Conservation (phyloP, 2,888 invertebrate species). For the Heteromyza rotundicornis region DNA sequence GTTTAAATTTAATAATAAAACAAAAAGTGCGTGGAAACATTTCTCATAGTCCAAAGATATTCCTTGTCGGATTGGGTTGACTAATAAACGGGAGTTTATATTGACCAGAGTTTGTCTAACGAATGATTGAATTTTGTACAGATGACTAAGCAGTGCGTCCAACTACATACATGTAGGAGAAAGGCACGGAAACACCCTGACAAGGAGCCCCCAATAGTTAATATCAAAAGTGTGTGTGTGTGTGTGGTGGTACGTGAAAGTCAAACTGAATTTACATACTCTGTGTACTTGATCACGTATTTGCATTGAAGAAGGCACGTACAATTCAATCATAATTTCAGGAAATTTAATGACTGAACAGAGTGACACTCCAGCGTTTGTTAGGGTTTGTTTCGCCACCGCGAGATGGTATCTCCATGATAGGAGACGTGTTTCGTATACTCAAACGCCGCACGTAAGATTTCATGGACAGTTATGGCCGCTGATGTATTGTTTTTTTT, state of each 20-base stretch:
- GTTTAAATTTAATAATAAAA: background rate
- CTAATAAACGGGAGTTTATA: too few species aligned
- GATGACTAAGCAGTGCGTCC: too few species aligned
- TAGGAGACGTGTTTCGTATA: constrained; percentile 11
- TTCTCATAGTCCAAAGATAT: too few species aligned
- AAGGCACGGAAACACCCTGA: too few species aligned
- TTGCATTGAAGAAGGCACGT: constrained; percentile 53
- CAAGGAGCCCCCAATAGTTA: too few species aligned
- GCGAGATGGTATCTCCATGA: constrained; percentile 42
- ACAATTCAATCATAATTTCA: constrained; percentile 43
- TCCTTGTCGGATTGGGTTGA: too few species aligned
- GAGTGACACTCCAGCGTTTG: constrained; percentile 14
- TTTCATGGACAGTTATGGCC: too few species aligned
- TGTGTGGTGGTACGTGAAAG: background rate
- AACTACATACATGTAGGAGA: too few species aligned
- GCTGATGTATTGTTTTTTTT: too few species aligned
- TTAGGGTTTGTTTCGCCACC: background rate
- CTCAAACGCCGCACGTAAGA: constrained; percentile 39
- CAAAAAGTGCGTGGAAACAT: too few species aligned
- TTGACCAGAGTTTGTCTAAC: too few species aligned
- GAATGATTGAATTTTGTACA: too few species aligned
- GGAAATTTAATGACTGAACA: constrained; percentile 12
- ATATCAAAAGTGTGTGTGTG: background rate
- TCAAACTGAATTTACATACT: background rate
- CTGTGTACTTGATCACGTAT: constrained; percentile 47